Conservation (phyloP, 1,140 invertebrate species). For the Bradynema listronoti region DNA sequence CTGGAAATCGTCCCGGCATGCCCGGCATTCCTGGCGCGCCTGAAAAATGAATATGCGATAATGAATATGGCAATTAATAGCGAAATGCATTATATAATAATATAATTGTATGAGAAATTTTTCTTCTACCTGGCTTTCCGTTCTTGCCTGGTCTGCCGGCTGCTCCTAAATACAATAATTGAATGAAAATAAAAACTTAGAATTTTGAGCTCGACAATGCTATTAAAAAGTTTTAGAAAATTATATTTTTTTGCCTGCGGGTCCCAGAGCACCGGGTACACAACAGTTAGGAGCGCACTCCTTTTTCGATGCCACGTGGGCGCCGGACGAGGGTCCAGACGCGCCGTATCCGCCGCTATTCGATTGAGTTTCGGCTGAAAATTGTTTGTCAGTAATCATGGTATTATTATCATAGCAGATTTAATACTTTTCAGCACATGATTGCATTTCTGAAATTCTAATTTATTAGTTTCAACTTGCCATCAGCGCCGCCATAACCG, state of each 20-base stretch:
- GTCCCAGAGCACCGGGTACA: constrained; percentile 31
- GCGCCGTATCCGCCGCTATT: constrained; percentile 19
- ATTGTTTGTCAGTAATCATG: no score
- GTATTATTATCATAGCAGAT: no score
- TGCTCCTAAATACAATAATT: constrained; percentile 11
- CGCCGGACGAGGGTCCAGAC: not conserved
- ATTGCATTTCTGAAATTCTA: no score
- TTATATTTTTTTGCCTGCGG: constrained; percentile 8
- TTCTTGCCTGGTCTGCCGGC: constrained; percentile 13
- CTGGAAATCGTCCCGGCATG: constrained; percentile 13
- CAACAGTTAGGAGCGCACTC: constrained; percentile 24
- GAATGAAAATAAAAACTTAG: not conserved
- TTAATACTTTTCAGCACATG: no score
- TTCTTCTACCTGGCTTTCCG: not conserved
- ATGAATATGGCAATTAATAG: not conserved
- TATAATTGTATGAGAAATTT: constrained; percentile 1
- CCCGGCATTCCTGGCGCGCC: constrained; percentile 30
- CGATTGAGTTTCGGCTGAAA: no score
- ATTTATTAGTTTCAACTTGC: no score
- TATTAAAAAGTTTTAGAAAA: not conserved
- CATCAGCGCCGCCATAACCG: constrained; percentile 21
- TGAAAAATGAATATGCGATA: not conserved
- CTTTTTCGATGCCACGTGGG: not conserved
- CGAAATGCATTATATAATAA: not conserved
- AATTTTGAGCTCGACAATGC: no score